Conservation (phyloP, 2,797 vertebrate species). For the Crypturellus tataupa region DNA sequence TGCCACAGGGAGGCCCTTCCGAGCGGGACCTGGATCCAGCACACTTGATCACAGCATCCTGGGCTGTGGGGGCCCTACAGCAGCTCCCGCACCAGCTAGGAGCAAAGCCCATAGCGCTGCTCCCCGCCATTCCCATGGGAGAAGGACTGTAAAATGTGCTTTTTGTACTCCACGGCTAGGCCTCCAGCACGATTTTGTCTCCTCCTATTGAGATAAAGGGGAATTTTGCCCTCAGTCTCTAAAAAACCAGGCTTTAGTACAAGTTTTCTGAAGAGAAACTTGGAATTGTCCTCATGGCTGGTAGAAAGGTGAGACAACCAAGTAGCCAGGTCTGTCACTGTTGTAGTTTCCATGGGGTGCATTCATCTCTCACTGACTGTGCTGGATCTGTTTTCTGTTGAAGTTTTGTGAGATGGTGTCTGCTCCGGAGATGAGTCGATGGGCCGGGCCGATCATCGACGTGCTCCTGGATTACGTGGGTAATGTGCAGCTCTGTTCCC, state of each 20-base stretch:
- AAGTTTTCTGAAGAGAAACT: not conserved
- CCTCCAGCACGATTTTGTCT: not conserved
- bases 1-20: not conserved
- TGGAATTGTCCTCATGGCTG: not conserved
- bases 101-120: not conserved
- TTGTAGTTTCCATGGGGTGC: not conserved
- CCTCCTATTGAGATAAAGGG: not conserved
- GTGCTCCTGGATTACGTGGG: constrained; percentile 95
- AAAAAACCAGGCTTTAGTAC: not conserved
- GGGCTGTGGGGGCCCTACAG: not conserved
- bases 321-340: not conserved
- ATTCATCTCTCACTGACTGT: not conserved
- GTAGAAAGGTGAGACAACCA: not conserved
- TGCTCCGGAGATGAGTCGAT: constrained; percentile 85
- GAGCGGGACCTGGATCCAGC: not conserved
- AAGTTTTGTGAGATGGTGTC: constrained; percentile 97
- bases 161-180: not conserved
- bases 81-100: not conserved
- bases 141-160: not conserved
- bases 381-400: constrained; percentile 13
- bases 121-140: not conserved
- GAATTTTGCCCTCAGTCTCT: not conserved
- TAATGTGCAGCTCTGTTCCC: constrained; percentile 90
- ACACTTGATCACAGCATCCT: rapidly evolving
- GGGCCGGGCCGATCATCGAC: constrained; percentile 95